These are phyloP conservation scores for Lepeophtheirus nordmannii DNA, from an alignment of 2,888 invertebrate genomes.

Conservation along the genomic window DNA sequence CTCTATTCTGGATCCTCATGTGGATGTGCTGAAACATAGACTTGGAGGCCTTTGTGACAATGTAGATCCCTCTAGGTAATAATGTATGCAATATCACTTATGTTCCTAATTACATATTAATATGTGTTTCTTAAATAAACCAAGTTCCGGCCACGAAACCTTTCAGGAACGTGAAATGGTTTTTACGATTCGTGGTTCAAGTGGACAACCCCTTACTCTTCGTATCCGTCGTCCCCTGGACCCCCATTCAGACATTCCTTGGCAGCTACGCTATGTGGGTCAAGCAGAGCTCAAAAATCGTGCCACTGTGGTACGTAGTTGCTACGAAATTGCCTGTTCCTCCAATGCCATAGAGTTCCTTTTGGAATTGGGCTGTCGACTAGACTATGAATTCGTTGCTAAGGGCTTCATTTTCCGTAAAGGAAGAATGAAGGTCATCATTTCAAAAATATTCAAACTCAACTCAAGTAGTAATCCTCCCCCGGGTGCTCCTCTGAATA, in stretches of 20 bases:
- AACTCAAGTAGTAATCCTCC: neutral
- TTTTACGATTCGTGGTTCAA: slow-evolving; percentile 30
- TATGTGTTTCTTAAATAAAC: too few relatives aligned
- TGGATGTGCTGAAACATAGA: slow-evolving; percentile 74
- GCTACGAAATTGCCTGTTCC: slow-evolving; percentile 80
- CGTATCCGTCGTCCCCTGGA: slow-evolving; percentile 69
- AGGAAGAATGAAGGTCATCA: slow-evolving; percentile 90
- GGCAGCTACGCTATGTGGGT: slow-evolving; percentile 79
- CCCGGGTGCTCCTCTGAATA: neutral
- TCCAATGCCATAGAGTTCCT: slow-evolving; percentile 77
- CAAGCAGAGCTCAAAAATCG: slow-evolving; percentile 48
- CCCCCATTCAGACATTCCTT: slow-evolving; percentile 58
- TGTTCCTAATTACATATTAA: too few relatives aligned
- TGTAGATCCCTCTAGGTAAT: slow-evolving; percentile 30
- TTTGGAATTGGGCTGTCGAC: slow-evolving; percentile 61
- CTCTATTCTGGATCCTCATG: slow-evolving; percentile 75
- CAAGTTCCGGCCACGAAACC: slow-evolving; percentile 67
- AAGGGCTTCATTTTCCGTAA: slow-evolving; percentile 90
- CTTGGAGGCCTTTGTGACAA: slow-evolving; percentile 49
- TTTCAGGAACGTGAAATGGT: slow-evolving; percentile 86
- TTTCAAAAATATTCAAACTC: slow-evolving; percentile 74
- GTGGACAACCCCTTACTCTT: slow-evolving; percentile 49
- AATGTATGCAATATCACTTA: neutral
- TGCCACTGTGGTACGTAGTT: slow-evolving; percentile 75
- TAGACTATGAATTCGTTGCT: slow-evolving; percentile 85